Base-by-base conservation (phyloP, 2,113 vertebrate genomes). In the Pardalotus punctatus region DNA sequence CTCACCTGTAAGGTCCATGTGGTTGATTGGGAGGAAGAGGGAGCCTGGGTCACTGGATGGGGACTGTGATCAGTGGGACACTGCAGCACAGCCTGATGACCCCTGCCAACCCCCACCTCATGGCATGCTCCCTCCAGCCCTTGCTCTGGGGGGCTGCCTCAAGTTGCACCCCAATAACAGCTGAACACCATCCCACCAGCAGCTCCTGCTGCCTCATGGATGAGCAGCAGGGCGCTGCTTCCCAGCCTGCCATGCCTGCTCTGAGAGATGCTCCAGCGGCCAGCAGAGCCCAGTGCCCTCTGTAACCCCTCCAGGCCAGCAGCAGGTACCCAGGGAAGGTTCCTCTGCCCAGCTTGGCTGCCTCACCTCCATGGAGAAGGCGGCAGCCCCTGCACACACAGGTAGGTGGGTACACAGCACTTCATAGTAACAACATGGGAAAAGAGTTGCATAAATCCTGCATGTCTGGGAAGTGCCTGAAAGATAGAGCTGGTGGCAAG, bases 351-450 rank as follows among this genome's bases (percentile, higher is more conserved):
- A 47, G 23, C 28, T 23, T 50, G 60, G 66, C 43, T 80, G 53
- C 18, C 12, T 1, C 12, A 36, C 2, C 28, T 28, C 38, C 29
- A 0, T 2, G 50, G 23, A 69, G 92, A 42, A 21, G 76, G 11
- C 1, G 6, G 71, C 36, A 76, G 79, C 22, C 42, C n/a, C 61
- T 42, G 53, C 38, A 23, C 0, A 1, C 69, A 6, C 42, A 48
- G 54, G 58, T 65, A 60, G 77, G 72, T 73, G 84, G 31, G 42
- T 40, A 7, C 18, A 1, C 0, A 1, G 65, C 2, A 0, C 24
- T 73, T 61, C 2, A 1, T 20, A 45, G 31, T 14, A 38, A 5
- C 51, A 19, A 12, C 2, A 8, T 4, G 6, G 21, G 48, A 31
- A 79, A 56, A 62, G 47, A 35, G 18, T 38, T 60, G 28, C 60